Percentiles rank a stretch among this genome's conserved stretches.
Evolutionary conservation across 2,113 vertebrate genomes (phyloP).

Genomic region (Ariopsis seemanni): DNA sequence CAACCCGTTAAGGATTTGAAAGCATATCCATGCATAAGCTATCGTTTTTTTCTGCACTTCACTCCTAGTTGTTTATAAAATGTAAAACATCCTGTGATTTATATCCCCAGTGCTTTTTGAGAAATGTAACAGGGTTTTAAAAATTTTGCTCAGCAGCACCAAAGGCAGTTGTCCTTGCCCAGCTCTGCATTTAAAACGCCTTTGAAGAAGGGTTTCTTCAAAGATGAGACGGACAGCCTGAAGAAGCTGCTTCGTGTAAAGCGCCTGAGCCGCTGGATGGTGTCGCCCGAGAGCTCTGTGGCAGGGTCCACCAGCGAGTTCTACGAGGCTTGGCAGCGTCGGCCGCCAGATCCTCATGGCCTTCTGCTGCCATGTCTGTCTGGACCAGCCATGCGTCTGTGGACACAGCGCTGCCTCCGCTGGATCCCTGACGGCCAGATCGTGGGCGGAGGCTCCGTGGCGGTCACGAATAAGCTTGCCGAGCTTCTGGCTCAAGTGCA

Average conservation of each 20-base stretch:
- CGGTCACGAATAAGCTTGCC: conserved; percentile 72
- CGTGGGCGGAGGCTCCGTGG: conserved; percentile 75
- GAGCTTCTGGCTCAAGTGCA: conserved; percentile 80
- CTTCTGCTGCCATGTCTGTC: conserved; percentile 80
- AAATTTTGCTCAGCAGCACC: conserved; percentile 71
- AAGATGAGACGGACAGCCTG: conserved; percentile 84
- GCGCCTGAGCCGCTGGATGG: conserved; percentile 83
- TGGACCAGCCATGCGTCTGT: conserved; percentile 79
- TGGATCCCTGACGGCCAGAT: conserved; percentile 88
- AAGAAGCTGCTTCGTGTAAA: conserved; percentile 86
- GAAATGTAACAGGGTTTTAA: not conserved
- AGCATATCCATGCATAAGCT: not conserved
- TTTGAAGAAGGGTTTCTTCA: conserved; percentile 85
- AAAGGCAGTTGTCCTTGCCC: conserved; percentile 85
- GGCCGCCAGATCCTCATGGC: conserved; percentile 78
- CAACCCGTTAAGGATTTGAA: not conserved
- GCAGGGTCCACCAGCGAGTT: conserved; percentile 71
- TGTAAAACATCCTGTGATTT: not conserved
- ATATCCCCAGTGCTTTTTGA: not conserved
- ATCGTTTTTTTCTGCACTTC: not conserved
- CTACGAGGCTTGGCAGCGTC: conserved; percentile 81
- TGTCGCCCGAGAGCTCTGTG: conserved; percentile 69
- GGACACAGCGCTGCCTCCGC: conserved; percentile 84
- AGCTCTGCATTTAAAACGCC: conserved; percentile 77
- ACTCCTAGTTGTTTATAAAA: not conserved